Base-by-base conservation (phyloP, 2,797 vertebrate species). In the Bradypus variegatus region DNA sequence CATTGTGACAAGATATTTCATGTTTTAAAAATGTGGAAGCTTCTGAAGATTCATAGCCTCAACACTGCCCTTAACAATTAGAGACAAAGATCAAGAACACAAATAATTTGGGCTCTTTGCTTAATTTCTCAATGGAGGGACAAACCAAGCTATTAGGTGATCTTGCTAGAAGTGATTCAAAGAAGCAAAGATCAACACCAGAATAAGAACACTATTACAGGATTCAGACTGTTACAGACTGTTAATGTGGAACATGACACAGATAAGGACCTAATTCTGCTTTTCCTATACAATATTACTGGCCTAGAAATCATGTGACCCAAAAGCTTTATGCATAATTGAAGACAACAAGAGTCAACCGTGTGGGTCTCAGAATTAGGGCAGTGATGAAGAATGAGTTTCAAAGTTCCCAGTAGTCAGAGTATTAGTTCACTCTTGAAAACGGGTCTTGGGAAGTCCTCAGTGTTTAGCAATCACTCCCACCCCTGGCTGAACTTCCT, bases 401-500 rank as follows among this genome's bases (percentile, higher is more conserved):
- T 91, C 86, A 14, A 88, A 81, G 67, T 76, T 93, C 79, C 72
- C 31, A 94, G 79, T 64, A 92, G 86, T 92, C 79, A 62, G 27
- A 55, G 10, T 70, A 73, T 75, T 85, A 84, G 50, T 93, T 91
- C 84, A 87, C 88, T 96, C 80, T 73, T 1, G 81, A 95, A 95
- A 93, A 86, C 58, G 9, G 65, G 58, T 15, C 86, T 93, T 25
- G 8, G 93, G 88, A 93, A 91, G 89, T 92, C 79, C 21, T 69
- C 50, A 53, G 8, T 80, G 41, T 92, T 94, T 76, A 96, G 94
- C 94, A 96, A 92, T 91, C 79, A 72, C 36, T 79, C 16, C 96
- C 95, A 6, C 92, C 96, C 95, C 95, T 96, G 96, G 95, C 95
- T 97, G 95, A 97, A 96, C 96, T 85, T 96, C 89, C 83, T 18